Percentiles rank a stretch among this genome's conserved stretches.
These are phyloP conservation scores for Drosophila seclusa DNA, from an alignment of 2,888 invertebrate genomes.

Conservation along the genomic window DNA sequence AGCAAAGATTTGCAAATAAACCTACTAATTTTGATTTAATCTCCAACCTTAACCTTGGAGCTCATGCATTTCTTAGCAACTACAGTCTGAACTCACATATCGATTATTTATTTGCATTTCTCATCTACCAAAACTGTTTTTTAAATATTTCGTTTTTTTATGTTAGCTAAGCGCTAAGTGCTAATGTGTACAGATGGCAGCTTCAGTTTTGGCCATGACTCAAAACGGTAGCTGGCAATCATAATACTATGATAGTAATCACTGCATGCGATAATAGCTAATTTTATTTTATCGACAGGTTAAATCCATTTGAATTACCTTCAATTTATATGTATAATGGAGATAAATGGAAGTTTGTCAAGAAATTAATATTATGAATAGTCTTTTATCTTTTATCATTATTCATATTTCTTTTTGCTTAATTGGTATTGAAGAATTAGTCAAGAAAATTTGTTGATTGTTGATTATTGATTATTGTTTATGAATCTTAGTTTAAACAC, in stretches of 20 bases:
- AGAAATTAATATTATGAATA: not conserved
- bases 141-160: constrained; percentile 5
- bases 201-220: constrained; percentile 41
- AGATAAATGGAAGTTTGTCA: constrained; percentile 10
- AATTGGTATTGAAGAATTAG: not conserved
- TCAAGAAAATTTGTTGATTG: not conserved
- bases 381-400: not conserved
- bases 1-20: constrained; percentile 19
- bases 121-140: constrained; percentile 43
- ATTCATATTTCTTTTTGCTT: not conserved
- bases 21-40: constrained; percentile 19
- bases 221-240: constrained; percentile 24
- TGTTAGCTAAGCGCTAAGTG: constrained; percentile 64
- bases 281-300: constrained; percentile 14
- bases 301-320: not conserved
- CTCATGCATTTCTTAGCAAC: constrained; percentile 39
- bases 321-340: constrained; percentile 11
- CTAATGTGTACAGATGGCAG: constrained; percentile 29
- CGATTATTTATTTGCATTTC: constrained; percentile 57
- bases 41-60: constrained; percentile 40
- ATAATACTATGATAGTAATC: constrained; percentile 22
- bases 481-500: constrained; percentile 56
- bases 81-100: constrained; percentile 50
- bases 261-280: constrained; percentile 18
- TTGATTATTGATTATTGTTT: not conserved